phyloP scores from a whole-genome alignment of 2,888 invertebrate species.

The Amphipoea lucens region DNA sequence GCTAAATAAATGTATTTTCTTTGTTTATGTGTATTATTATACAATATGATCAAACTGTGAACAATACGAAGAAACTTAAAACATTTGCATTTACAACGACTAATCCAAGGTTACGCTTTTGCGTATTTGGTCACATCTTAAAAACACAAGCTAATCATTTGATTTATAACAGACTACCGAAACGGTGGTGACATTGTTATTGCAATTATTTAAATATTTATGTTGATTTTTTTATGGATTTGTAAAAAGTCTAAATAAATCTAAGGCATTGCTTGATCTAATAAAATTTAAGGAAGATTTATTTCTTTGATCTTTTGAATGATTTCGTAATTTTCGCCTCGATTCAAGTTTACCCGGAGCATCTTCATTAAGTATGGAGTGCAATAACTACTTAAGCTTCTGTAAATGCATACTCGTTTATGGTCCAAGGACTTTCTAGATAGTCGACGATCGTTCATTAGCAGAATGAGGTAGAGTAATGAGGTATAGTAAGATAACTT shows the following conservation, averaged over 20 bases:
- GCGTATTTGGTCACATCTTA: conserved; percentile 40
- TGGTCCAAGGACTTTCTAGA: conserved; percentile 43
- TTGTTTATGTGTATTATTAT: no score
- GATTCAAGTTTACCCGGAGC: conserved; percentile 27
- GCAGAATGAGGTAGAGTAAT: conserved; percentile 32
- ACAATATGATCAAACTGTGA: conserved; percentile 4
- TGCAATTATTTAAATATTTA: conserved; percentile 46
- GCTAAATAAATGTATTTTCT: no score
- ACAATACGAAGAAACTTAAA: conserved; percentile 25
- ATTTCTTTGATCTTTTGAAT: background rate
- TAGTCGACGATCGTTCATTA: conserved; percentile 33
- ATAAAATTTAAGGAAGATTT: background rate
- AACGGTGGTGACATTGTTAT: conserved; percentile 32
- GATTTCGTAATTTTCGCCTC: conserved; percentile 21
- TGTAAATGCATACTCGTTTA: conserved; percentile 32
- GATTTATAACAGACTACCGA: conserved; percentile 45
- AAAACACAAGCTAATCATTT: conserved; percentile 27
- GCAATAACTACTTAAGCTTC: background rate
- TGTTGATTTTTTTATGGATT: conserved; percentile 22
- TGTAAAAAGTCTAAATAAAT: conserved; percentile 9
- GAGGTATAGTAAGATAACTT: conserved; percentile 26
- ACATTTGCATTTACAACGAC: conserved; percentile 23
- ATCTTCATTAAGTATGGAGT: conserved; percentile 16
- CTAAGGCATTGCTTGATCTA: background rate
- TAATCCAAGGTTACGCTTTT: conserved; percentile 42